Evolutionary conservation across 1,140 invertebrate species (phyloP).

Genomic region (Bombus ignitus): DNA sequence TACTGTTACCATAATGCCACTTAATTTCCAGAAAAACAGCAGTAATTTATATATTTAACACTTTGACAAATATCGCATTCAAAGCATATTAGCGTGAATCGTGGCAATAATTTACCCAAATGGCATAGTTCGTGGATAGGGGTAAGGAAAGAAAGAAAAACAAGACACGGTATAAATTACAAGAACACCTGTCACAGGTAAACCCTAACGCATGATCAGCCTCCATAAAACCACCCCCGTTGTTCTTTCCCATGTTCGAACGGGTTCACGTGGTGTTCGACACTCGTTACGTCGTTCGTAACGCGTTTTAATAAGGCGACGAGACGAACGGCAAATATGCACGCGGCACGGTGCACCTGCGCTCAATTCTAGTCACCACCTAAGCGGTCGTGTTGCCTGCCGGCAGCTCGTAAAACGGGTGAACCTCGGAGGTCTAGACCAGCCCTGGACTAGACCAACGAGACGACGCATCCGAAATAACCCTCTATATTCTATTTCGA

Average conservation of each 20-base stretch:
- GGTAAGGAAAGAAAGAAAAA: not conserved
- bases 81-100: not conserved
- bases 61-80: not conserved
- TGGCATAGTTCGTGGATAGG: too few species aligned
- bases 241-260: not conserved
- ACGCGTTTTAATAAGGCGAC: slow-evolving; percentile 60
- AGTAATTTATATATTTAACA: too few species aligned
- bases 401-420: slow-evolving; percentile 65
- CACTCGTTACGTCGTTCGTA: slow-evolving; percentile 25
- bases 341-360: slow-evolving; percentile 57
- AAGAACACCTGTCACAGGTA: slow-evolving; percentile 2
- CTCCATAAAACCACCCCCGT: not conserved
- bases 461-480: slow-evolving; percentile 78
- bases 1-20: not conserved
- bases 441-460: slow-evolving; percentile 77
- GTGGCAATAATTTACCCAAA: not conserved
- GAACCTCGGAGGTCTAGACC: slow-evolving; percentile 77
- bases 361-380: slow-evolving; percentile 49
- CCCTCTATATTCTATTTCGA: slow-evolving; percentile 76
- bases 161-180: not conserved
- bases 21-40: not conserved
- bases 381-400: slow-evolving; percentile 59
- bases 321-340: slow-evolving; percentile 51
- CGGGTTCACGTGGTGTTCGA: slow-evolving; percentile 9
- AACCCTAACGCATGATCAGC: not conserved